These are phyloP conservation scores for Copidosoma floridanum DNA, from an alignment of 1,140 invertebrate genomes.

Conservation along the genomic window DNA sequence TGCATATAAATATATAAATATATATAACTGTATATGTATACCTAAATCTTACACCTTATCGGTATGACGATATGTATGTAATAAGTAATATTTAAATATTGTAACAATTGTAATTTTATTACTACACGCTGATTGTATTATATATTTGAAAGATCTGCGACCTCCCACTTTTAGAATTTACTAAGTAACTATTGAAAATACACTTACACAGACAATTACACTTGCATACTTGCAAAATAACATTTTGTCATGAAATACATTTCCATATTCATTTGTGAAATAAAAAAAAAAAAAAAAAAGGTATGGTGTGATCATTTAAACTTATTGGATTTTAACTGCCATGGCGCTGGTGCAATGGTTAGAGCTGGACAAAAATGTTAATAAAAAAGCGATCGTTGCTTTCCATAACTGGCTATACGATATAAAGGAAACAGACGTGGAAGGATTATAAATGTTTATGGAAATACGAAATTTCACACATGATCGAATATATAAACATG, in stretches of 20 bases:
- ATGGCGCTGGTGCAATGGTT: conserved; percentile 49
- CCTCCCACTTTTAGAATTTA: conserved; percentile 55
- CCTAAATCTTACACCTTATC: conserved; percentile 45
- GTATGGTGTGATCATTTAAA: conserved; percentile 25
- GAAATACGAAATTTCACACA: too few species aligned
- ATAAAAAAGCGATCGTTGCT: conserved; percentile 38
- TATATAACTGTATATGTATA: conserved; percentile 53
- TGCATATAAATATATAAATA: conserved; percentile 43
- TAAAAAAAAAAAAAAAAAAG: too few species aligned
- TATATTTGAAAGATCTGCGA: conserved; percentile 57
- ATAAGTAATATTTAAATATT: conserved; percentile 60
- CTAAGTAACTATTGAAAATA: conserved; percentile 29
- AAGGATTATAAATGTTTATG: too few species aligned
- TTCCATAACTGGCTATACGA: too few species aligned
- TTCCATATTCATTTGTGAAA: conserved; percentile 9
- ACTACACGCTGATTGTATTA: conserved; percentile 59
- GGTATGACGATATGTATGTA: conserved; percentile 54
- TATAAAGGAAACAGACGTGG: too few species aligned
- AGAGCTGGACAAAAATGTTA: conserved; percentile 26
- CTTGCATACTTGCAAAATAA: too few species aligned
- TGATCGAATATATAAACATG: too few species aligned
- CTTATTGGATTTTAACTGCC: conserved; percentile 48
- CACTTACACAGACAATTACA: conserved; percentile 20
- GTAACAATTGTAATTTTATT: conserved; percentile 60
- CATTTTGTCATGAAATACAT: too few species aligned